Evolutionary conservation across 2,888 invertebrate genomes (phyloP).

Genomic region (Heliconius ethilla): DNA sequence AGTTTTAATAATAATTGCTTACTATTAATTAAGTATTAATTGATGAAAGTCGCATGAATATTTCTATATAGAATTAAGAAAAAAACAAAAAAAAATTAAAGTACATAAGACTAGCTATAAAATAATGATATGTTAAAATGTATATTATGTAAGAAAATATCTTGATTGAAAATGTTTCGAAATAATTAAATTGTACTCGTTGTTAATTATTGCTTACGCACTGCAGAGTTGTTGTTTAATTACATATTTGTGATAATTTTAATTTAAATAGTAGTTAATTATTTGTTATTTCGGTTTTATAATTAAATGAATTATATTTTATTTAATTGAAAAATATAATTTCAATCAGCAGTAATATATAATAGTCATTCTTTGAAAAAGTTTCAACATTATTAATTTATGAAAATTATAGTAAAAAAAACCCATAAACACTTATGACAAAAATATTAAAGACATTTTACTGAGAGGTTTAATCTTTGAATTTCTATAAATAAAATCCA

Average conservation of each 20-base stretch:
- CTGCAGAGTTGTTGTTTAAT: conserved; percentile 6
- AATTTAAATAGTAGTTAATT: conserved; percentile 1
- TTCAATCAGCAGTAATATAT: not conserved
- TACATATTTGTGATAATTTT: conserved; percentile 11
- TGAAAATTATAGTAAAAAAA: not conserved
- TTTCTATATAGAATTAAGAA: not conserved
- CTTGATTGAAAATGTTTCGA: not conserved
- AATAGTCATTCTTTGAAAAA: too few relatives aligned
- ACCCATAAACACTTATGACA: too few relatives aligned
- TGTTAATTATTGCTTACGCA: conserved; percentile 4
- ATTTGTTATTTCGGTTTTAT: not conserved
- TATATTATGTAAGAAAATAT: not conserved
- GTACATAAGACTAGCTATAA: not conserved
- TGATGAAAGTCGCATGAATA: too few relatives aligned
- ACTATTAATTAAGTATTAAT: too few relatives aligned
- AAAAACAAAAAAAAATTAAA: too few relatives aligned
- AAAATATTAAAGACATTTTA: too few relatives aligned
- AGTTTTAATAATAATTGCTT: not conserved
- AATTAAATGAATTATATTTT: not conserved
- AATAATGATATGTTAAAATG: not conserved
- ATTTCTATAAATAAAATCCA: not conserved
- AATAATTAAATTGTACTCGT: conserved; percentile 1
- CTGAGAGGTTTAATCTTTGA: too few relatives aligned
- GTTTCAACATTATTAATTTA: not conserved
- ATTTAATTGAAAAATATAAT: not conserved